Conservation (phyloP, 2,113 vertebrate genomes). For the Oreotrochilus melanogaster region DNA sequence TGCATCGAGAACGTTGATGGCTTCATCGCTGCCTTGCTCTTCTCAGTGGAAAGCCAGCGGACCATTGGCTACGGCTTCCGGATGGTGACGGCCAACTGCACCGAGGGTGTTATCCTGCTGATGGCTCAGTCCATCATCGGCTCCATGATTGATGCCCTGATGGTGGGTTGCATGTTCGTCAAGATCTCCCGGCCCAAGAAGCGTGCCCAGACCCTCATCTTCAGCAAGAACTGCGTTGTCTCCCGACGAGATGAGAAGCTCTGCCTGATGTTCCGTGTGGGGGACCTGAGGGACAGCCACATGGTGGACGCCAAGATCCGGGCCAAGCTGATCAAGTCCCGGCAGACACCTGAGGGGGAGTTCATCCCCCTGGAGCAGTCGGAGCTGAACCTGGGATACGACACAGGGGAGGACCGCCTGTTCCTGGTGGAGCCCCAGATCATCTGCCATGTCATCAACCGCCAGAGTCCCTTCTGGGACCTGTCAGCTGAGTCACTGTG, state of each 20-base stretch:
- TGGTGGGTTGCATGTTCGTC: slow-evolving; percentile 90
- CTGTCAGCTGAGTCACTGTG: slow-evolving; percentile 73
- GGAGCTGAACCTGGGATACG: slow-evolving; percentile 86
- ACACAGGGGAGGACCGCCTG: slow-evolving; percentile 83
- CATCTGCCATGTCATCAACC: slow-evolving; percentile 83
- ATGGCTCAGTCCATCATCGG: slow-evolving; percentile 85
- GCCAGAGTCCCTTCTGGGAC: slow-evolving; percentile 86
- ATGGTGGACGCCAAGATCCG: slow-evolving; percentile 89
- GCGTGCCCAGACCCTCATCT: slow-evolving; percentile 86
- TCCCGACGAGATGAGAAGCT: slow-evolving; percentile 81
- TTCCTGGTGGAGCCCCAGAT: slow-evolving; percentile 87
- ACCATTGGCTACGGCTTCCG: slow-evolving; percentile 86
- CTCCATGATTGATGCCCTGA: slow-evolving; percentile 85
- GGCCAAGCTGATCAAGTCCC: slow-evolving; percentile 87
- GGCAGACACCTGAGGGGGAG: slow-evolving; percentile 85
- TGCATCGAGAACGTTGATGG: slow-evolving; percentile 84
- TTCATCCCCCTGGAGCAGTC: slow-evolving; percentile 89
- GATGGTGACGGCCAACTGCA: slow-evolving; percentile 84
- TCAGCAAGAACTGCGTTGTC: slow-evolving; percentile 85
- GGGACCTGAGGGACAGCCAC: slow-evolving; percentile 85
- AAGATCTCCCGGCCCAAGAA: slow-evolving; percentile 89
- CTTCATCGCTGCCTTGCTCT: slow-evolving; percentile 84
- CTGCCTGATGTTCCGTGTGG: slow-evolving; percentile 86
- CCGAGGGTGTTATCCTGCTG: slow-evolving; percentile 78
- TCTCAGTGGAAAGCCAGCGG: slow-evolving; percentile 86